phyloP scores from a whole-genome alignment of 2,888 invertebrate species.

The Baccha elongata region DNA sequence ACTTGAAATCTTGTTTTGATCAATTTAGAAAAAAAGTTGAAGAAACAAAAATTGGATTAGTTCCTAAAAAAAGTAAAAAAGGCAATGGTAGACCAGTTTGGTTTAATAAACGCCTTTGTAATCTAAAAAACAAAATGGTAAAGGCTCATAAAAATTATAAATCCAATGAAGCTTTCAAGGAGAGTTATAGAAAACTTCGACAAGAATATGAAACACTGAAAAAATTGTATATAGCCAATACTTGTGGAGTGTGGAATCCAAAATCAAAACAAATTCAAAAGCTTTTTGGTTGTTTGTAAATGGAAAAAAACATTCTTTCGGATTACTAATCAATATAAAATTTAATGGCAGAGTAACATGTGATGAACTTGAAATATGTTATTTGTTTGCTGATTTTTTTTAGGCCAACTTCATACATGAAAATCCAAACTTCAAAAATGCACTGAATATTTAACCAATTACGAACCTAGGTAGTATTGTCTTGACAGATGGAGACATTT shows the following conservation, averaged over 20 bases:
- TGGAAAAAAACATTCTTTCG: background rate
- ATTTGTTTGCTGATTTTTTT: background rate
- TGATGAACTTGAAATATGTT: background rate
- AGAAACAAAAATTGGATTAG: background rate
- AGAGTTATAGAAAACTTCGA: background rate
- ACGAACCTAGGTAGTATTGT: background rate
- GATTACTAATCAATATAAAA: background rate
- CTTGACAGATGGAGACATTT: background rate
- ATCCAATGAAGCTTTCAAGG: background rate
- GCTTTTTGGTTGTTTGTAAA: background rate
- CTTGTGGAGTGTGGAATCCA: background rate
- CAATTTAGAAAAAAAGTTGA: background rate
- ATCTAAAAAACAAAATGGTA: background rate
- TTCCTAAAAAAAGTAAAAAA: background rate
- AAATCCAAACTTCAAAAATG: background rate
- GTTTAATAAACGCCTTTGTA: background rate
- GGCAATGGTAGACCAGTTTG: background rate
- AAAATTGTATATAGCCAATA: background rate
- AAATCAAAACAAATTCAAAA: background rate
- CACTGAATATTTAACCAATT: background rate
- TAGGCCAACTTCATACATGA: background rate
- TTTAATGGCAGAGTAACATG: background rate
- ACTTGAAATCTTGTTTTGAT: background rate
- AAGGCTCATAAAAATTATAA: background rate
- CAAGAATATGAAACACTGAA: background rate